Evolutionary conservation across 2,113 vertebrate species (phyloP).

Genomic region (Parus major): DNA sequence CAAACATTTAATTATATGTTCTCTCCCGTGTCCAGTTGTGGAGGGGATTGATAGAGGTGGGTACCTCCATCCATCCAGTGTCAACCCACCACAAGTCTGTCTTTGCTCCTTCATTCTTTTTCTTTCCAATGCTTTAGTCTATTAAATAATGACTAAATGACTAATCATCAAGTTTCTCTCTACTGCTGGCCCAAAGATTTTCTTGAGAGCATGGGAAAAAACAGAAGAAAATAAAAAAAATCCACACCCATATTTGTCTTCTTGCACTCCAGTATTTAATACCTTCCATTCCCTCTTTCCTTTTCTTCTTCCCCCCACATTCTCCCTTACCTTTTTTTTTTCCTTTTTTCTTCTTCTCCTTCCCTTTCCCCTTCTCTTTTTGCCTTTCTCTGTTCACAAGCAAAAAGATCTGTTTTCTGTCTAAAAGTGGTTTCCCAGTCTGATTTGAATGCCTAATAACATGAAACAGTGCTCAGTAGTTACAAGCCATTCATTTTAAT

Average conservation of each 20-base stretch:
- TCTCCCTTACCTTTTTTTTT: rapidly evolving
- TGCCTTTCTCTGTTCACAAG: background rate
- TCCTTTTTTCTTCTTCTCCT: background rate
- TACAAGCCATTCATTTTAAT: background rate
- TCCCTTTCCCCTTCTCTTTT: background rate
- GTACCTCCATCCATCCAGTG: background rate
- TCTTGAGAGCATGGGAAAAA: background rate
- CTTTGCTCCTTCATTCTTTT: background rate
- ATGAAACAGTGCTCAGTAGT: background rate
- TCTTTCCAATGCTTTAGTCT: background rate
- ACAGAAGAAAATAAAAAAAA: background rate
- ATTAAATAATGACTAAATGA: background rate
- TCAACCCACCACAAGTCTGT: background rate
- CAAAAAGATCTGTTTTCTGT: background rate
- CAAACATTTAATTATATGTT: background rate
- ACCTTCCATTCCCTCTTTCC: rapidly evolving
- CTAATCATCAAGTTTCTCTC: background rate
- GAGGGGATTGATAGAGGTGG: background rate
- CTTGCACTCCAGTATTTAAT: background rate
- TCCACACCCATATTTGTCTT: background rate
- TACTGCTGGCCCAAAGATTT: background rate
- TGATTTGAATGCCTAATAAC: background rate
- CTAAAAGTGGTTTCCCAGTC: background rate
- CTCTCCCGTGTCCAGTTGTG: background rate
- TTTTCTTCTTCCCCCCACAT: rapidly evolving